A percentile compares a stretch with the other conserved stretches of the same genome.
phyloP scores from a whole-genome alignment of 2,888 invertebrate species.

The Nemurella pictetii region DNA sequence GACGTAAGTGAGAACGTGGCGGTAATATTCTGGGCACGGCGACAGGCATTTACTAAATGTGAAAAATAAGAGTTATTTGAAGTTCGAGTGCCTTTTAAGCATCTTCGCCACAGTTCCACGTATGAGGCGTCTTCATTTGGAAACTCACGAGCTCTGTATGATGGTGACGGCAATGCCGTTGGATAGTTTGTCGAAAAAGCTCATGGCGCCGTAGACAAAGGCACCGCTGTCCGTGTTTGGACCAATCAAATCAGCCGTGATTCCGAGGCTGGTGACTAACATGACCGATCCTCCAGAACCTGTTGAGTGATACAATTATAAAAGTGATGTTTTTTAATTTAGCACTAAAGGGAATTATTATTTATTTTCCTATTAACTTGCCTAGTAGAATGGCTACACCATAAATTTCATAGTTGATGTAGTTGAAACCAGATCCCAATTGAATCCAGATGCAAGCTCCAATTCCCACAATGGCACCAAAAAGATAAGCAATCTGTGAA shows the following conservation, averaged over 20 bases:
- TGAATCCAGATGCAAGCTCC: conserved; percentile 55
- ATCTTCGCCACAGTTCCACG: background rate
- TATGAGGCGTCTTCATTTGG: background rate
- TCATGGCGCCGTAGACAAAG: conserved; percentile 91
- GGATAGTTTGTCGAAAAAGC: conserved; percentile 86
- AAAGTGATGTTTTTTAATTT: background rate
- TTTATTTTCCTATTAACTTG: conserved; percentile 34
- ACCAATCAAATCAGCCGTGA: conserved; percentile 87
- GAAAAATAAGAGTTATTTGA: too few species aligned
- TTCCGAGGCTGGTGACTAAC: conserved; percentile 81
- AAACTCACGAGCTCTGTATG: conserved; percentile 74
- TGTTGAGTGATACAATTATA: conserved; percentile 47
- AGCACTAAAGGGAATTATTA: background rate
- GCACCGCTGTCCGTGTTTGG: conserved; percentile 81
- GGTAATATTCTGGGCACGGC: conserved; percentile 56
- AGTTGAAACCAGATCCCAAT: conserved; percentile 51
- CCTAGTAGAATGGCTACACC: conserved; percentile 58
- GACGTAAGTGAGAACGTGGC: conserved; percentile 58
- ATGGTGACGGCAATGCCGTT: conserved; percentile 83
- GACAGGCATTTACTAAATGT: conserved; percentile 52
- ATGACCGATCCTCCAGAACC: conserved; percentile 82
- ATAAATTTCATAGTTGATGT: conserved; percentile 53
- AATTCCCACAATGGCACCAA: conserved; percentile 58
- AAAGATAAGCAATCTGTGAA: conserved; percentile 56
- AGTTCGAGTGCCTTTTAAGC: background rate